Conservation (phyloP, 2,888 invertebrate genomes). For the Beris morrisii region DNA sequence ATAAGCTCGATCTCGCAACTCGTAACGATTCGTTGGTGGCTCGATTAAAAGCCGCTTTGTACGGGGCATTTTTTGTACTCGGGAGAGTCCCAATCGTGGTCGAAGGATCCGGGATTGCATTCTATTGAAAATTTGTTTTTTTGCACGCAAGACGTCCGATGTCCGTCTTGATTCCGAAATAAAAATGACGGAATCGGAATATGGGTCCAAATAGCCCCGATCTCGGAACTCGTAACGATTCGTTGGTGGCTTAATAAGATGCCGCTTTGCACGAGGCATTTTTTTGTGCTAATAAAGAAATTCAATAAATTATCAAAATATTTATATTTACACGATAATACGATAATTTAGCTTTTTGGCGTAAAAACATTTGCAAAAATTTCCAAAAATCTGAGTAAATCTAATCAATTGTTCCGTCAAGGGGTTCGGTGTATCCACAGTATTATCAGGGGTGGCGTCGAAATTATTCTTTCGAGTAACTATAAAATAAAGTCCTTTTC, state of each 20-base stretch:
- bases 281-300: no score
- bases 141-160: slow-evolving; percentile 6
- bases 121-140: slow-evolving; percentile 10
- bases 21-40: not conserved
- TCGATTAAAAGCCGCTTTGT: no score
- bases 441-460: no score
- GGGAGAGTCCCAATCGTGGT: not conserved
- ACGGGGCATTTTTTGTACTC: not conserved
- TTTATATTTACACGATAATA: no score
- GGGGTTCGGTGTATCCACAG: no score
- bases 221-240: slow-evolving; percentile 5
- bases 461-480: no score
- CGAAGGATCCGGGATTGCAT: not conserved
- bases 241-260: not conserved
- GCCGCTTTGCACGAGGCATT: slow-evolving; percentile 5
- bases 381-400: no score
- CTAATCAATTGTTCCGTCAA: no score
- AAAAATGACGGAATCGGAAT: slow-evolving; percentile 17
- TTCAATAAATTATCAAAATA: no score
- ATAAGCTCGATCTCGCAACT: slow-evolving; percentile 1
- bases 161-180: slow-evolving; percentile 4
- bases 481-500: no score
- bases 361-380: no score
- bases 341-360: no score
- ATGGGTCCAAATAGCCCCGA: not conserved